Conservation (phyloP, 2,888 invertebrate genomes). For the Rhimphoctona megacephalus region DNA sequence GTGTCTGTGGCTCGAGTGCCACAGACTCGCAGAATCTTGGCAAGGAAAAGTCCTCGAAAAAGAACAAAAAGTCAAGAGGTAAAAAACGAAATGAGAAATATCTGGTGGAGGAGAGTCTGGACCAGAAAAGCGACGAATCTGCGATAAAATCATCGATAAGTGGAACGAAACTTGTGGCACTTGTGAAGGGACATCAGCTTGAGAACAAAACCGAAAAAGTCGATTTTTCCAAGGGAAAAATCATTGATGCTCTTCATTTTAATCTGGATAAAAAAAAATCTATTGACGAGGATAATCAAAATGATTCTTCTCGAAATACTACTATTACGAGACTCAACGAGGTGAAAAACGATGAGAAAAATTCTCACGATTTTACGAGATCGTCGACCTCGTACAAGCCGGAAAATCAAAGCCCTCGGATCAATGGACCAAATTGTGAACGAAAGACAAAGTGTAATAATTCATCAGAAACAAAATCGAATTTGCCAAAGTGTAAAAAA, state of each 20-base stretch:
- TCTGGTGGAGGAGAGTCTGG: slow-evolving; percentile 8
- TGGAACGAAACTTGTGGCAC: slow-evolving; percentile 24
- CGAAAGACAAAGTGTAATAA: not conserved
- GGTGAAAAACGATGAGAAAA: slow-evolving; percentile 22
- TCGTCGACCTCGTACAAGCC: slow-evolving; percentile 15
- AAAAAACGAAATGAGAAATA: slow-evolving; percentile 46
- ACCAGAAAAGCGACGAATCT: slow-evolving; percentile 18
- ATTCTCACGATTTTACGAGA: slow-evolving; percentile 19
- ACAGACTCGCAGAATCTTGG: slow-evolving; percentile 41
- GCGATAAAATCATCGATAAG: not conserved
- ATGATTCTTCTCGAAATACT: not conserved
- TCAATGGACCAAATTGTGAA: not conserved
- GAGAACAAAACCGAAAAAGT: slow-evolving; percentile 23
- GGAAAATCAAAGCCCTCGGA: slow-evolving; percentile 17
- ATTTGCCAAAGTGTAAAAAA: not conserved
- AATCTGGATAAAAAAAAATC: not conserved
- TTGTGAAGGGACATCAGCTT: slow-evolving; percentile 11
- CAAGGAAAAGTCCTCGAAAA: slow-evolving; percentile 37
- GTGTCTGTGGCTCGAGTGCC: slow-evolving; percentile 70
- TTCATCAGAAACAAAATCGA: not conserved
- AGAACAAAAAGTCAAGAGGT: slow-evolving; percentile 50
- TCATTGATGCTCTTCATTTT: not conserved
- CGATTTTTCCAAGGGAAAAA: slow-evolving; percentile 31
- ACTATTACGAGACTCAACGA: slow-evolving; percentile 23
- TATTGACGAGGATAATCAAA: slow-evolving; percentile 11